A percentile compares a stretch with the other conserved stretches of the same genome.
Evolutionary conservation across 2,888 invertebrate genomes (phyloP).

Genomic region (Eristalinus aeneus): DNA sequence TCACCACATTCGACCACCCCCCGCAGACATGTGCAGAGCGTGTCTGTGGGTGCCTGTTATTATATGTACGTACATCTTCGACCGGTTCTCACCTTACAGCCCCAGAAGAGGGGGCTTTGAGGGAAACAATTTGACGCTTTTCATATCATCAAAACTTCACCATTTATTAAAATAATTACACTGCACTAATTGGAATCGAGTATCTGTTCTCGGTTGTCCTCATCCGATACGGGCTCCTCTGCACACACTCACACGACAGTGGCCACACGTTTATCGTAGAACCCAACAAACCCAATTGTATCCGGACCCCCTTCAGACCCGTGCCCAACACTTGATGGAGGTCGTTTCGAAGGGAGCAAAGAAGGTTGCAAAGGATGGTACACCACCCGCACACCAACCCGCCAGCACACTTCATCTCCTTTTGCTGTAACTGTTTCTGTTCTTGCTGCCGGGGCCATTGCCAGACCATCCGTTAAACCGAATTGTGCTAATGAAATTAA

Average conservation of each 20-base stretch:
- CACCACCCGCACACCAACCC: background rate
- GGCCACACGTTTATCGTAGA: background rate
- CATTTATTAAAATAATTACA: slow-evolving; percentile 70
- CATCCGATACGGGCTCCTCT: slow-evolving; percentile 14
- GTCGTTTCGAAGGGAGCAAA: background rate
- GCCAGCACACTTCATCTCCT: background rate
- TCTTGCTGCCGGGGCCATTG: slow-evolving; percentile 1
- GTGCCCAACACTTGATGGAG: background rate
- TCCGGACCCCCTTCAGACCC: background rate
- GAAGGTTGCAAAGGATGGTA: background rate
- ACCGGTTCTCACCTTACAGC: slow-evolving; percentile 24
- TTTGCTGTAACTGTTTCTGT: background rate
- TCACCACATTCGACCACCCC: background rate
- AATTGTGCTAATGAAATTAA: slow-evolving; percentile 71
- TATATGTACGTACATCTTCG: background rate
- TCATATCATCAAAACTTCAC: slow-evolving; percentile 51
- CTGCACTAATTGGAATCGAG: slow-evolving; percentile 66
- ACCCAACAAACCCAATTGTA: slow-evolving; percentile 8
- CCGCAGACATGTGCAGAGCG: background rate
- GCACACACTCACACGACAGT: background rate
- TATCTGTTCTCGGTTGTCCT: slow-evolving; percentile 50
- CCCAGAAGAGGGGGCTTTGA: background rate
- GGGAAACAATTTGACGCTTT: slow-evolving; percentile 42
- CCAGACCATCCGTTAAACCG: slow-evolving; percentile 56
- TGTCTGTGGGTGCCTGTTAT: background rate